Base-by-base conservation (phyloP, 1,140 invertebrate species). In the Aphelinus atriplicis region DNA sequence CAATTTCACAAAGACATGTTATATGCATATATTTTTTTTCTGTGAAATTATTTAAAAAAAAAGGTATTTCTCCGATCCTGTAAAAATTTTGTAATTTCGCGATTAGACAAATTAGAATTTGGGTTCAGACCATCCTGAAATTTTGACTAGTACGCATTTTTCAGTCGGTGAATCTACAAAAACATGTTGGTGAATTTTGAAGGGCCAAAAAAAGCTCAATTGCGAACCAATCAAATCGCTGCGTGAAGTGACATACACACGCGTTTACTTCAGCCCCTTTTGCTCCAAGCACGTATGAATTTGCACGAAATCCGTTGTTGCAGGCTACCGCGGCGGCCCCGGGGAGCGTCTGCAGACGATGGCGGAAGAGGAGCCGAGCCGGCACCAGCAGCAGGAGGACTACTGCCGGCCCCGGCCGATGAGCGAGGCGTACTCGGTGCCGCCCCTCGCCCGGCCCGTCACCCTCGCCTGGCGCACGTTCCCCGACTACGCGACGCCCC, bases 371-470 rank as follows among this genome's bases (percentile, higher is more conserved):
- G 83, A 83, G 83, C 45, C 60, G 48, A 51, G 60, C 42, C 70
- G 53, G 56, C 70, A 70, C 26, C 51, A 26, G 26, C 26, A 26
- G 26, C 69, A 87, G 42, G 87, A 89, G 72, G 90, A 90, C 70
- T 92, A 91, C 75, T 86, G 90, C 67, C 81, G 82, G 74, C 90
- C 90, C 2, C 81, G 89, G 64, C 88, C 89, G n/a, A 67, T 90
- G 50, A 88, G 84, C 65, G 89, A 90, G 58, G 87, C 87, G 7
- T 90, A 90, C 71, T 84, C 85, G 48, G 85, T 90, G 1, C 90
- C 90, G 47, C 90, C 89, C 4, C 79, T 84, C 43, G 89, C 89
- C 7, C 86, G 89, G 61, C 90, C 89, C 43, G 78, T 89, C 48
- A 82, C 81, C 1, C 55, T 81, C 45, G 57, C 78, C n/a, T 76